Percentiles rank a stretch among this genome's conserved stretches.
Conservation (phyloP, 2,113 vertebrate genomes). For the Haliaeetus leucogaster region DNA sequence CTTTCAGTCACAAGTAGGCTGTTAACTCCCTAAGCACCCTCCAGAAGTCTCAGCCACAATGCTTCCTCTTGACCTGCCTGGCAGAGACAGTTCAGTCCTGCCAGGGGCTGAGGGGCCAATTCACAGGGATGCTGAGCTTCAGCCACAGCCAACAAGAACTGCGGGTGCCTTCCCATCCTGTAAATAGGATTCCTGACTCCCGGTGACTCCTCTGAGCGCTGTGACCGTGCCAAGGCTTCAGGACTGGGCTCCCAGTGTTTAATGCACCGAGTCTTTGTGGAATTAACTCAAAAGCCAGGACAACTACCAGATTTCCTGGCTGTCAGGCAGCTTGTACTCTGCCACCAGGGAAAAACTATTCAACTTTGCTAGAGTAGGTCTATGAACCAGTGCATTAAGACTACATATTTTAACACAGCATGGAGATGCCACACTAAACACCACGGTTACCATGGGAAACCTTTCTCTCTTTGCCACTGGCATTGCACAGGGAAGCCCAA, state of each 20-base stretch:
- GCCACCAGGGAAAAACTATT: conserved; percentile 13
- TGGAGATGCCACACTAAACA: conserved; percentile 24
- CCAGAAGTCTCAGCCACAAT: neutral
- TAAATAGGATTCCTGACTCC: neutral
- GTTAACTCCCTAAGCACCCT: neutral
- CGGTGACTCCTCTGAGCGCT: neutral
- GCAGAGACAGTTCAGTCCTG: fast-evolving
- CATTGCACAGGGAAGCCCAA: conserved; percentile 7
- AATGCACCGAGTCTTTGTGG: neutral
- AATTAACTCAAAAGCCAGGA: conserved; percentile 1
- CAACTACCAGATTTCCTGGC: neutral
- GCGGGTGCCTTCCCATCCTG: neutral
- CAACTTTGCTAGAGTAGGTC: conserved; percentile 2
- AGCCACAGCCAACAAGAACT: neutral
- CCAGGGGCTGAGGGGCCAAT: neutral
- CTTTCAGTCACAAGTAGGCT: neutral
- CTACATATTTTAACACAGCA: neutral
- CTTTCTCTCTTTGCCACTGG: conserved; percentile 37
- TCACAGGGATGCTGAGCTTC: neutral
- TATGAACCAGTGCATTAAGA: conserved; percentile 8
- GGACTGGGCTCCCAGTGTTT: neutral
- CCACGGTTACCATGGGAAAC: conserved; percentile 44
- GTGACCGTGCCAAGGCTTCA: neutral
- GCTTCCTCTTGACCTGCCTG: fast-evolving
- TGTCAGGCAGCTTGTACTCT: conserved; percentile 4